A percentile compares a stretch with the other conserved stretches of the same genome.
Conservation (phyloP, 2,888 invertebrate species). For the Metellina segmentata region DNA sequence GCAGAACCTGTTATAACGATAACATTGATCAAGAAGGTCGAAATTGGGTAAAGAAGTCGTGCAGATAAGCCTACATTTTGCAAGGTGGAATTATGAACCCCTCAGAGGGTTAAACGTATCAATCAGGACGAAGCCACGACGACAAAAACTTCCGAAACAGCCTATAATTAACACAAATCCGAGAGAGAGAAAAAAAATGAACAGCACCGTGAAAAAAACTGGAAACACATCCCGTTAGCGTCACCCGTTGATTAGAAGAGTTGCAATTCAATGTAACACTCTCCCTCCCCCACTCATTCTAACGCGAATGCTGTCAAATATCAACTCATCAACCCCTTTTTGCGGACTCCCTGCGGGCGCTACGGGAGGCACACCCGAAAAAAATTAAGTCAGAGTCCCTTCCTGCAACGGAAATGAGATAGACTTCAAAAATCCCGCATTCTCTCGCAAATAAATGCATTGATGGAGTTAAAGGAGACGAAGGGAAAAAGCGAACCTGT, state of each 20-base stretch:
- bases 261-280: constrained; percentile 11
- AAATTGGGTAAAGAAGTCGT: no score
- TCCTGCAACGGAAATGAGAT: constrained; percentile 60
- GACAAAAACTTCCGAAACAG: background rate
- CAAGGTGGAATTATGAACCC: no score
- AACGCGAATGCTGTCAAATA: constrained; percentile 27
- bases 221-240: background rate
- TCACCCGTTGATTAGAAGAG: constrained; percentile 18
- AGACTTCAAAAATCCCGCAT: constrained; percentile 60
- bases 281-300: background rate
- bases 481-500: background rate
- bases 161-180: background rate
- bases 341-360: constrained; percentile 3
- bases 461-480: constrained; percentile 2
- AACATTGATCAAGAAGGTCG: no score
- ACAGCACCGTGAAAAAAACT: background rate
- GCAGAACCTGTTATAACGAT: no score
- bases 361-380: constrained; percentile 21
- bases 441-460: constrained; percentile 64
- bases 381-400: constrained; percentile 41
- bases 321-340: constrained; percentile 33
- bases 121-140: no score
- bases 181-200: background rate
- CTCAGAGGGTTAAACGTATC: no score
- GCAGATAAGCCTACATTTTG: no score